phyloP scores from a whole-genome alignment of 37 sponge, comb jelly and placozoan species.

The Halisarca cf. caerulea region DNA sequence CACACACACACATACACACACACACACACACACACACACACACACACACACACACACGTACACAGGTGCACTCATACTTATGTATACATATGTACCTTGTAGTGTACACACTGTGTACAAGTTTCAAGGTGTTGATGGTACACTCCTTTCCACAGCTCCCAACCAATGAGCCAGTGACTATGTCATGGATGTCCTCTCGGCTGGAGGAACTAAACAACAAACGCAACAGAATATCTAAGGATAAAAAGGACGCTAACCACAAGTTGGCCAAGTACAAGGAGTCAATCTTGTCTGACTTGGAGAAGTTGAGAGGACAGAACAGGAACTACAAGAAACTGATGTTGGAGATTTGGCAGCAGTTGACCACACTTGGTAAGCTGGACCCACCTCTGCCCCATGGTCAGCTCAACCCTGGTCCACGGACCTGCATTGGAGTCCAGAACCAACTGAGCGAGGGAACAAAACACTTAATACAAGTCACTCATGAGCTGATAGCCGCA shows the following conservation, averaged over 20 bases:
- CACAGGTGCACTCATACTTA: too few relatives aligned
- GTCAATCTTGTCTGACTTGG: constrained; percentile 71
- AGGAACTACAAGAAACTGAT: constrained; percentile 70
- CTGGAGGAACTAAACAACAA: constrained; percentile 52
- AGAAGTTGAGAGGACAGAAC: constrained; percentile 69
- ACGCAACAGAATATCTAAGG: constrained; percentile 34
- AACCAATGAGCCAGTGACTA: constrained; percentile 71
- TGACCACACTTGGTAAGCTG: constrained; percentile 76
- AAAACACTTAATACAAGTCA: constrained; percentile 53
- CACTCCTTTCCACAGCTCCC: constrained; percentile 45
- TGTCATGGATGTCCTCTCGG: constrained; percentile 64
- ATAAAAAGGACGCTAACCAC: constrained; percentile 59
- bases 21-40: too few relatives aligned
- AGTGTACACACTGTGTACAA: too few relatives aligned
- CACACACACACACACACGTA: too few relatives aligned
- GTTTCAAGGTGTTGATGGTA: too few relatives aligned
- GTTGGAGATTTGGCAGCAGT: constrained; percentile 80
- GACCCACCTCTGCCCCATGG: constrained; percentile 73
- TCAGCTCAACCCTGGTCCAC: constrained; percentile 69
- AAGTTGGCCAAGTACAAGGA: constrained; percentile 74
- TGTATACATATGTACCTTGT: too few relatives aligned
- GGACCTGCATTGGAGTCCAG: constrained; percentile 73
- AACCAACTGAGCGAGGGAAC: constrained; percentile 73
- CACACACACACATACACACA: too few relatives aligned
- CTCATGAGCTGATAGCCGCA: constrained; percentile 77